Evolutionary conservation across 2,797 vertebrate genomes (phyloP).

Genomic region (Echeneis naucrates): DNA sequence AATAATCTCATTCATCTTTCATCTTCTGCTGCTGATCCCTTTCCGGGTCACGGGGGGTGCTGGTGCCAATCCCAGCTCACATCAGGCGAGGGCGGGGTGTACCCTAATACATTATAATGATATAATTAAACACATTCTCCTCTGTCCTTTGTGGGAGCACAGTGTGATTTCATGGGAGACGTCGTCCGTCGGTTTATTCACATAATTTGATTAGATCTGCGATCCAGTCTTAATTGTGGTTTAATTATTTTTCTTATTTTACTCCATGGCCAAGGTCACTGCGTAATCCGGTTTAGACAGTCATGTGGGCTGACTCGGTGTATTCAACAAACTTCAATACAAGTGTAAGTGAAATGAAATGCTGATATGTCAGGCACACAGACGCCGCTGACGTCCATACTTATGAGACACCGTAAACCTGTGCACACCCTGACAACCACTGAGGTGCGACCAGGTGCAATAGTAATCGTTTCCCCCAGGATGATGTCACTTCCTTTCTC

Average conservation of each 20-base stretch:
- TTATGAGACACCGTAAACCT: background rate
- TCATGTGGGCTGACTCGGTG: no score
- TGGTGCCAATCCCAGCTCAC: no score
- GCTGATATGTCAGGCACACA: background rate
- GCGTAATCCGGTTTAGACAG: background rate
- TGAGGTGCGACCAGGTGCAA: conserved; percentile 31
- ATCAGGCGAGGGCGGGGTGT: no score
- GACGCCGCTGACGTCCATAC: background rate
- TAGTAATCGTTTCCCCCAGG: background rate
- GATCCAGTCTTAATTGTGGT: background rate
- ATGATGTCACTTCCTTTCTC: conserved; percentile 83
- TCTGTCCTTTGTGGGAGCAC: conserved; percentile 10
- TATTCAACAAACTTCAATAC: no score
- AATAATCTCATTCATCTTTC: background rate
- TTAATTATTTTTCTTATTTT: no score
- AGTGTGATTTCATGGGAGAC: background rate
- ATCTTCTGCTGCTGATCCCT: no score
- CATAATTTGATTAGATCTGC: background rate
- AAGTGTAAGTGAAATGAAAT: background rate
- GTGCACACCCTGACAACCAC: conserved; percentile 48
- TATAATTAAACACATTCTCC: background rate
- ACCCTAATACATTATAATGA: background rate
- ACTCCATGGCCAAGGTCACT: no score
- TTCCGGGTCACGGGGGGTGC: no score
- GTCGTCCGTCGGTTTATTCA: background rate